Conservation (phyloP, 1,140 invertebrate species). For the Brachionus calyciflorus region DNA sequence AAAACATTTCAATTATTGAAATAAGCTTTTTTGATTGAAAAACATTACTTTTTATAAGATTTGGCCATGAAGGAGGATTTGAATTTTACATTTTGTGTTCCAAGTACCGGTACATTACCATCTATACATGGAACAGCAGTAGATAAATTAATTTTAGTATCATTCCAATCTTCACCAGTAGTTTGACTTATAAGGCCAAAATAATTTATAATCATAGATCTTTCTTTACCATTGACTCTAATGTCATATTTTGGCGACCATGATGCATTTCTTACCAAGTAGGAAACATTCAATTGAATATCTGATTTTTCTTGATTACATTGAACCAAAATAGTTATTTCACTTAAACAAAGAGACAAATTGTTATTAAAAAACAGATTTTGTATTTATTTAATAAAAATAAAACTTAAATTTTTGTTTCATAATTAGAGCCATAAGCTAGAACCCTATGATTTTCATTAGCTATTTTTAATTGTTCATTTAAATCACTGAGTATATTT, state of each 20-base stretch:
- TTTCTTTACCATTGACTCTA: conserved; percentile 54
- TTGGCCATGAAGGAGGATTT: conserved; percentile 44
- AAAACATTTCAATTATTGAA: no score
- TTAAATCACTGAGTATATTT: neutral
- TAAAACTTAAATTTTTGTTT: conserved; percentile 1
- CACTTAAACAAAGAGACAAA: conserved; percentile 48
- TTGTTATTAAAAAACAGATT: neutral
- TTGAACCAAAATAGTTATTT: conserved; percentile 53
- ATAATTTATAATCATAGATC: conserved; percentile 56
- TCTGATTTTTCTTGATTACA: conserved; percentile 49
- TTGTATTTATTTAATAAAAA: neutral
- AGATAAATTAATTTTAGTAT: conserved; percentile 58
- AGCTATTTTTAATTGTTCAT: neutral
- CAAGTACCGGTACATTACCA: conserved; percentile 57
- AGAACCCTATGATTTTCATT: neutral
- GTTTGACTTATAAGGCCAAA: conserved; percentile 60
- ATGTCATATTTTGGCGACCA: conserved; percentile 60
- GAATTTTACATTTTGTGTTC: conserved; percentile 51
- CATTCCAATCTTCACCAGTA: conserved; percentile 62
- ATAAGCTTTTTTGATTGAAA: no score
- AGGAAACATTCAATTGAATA: conserved; percentile 53
- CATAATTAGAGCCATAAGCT: neutral
- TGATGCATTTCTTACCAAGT: conserved; percentile 54
- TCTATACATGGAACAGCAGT: conserved; percentile 60
- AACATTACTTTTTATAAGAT: no score